Percentiles rank a stretch among this genome's conserved stretches.
Evolutionary conservation across 1,140 invertebrate genomes (phyloP).

Genomic region (Zaprionus nigranus): DNA sequence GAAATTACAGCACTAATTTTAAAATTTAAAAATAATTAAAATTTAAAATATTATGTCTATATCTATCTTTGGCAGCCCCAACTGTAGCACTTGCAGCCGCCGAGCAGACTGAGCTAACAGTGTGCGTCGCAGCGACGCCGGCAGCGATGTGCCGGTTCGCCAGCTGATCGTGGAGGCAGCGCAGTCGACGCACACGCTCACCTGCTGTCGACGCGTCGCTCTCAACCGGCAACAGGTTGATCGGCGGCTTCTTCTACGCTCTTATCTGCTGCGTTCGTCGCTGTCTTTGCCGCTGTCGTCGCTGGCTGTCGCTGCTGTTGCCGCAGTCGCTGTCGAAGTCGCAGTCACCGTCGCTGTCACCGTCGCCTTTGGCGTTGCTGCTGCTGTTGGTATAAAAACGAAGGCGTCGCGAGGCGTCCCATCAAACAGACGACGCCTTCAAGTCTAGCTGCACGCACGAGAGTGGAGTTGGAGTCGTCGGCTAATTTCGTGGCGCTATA

Average conservation of each 20-base stretch:
- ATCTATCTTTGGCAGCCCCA: not conserved
- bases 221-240: constrained; percentile 38
- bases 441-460: constrained; percentile 84
- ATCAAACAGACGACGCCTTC: constrained; percentile 85
- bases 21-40: not conserved
- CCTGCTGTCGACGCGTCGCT: constrained; percentile 16
- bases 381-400: constrained; percentile 74
- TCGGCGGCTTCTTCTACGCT: constrained; percentile 38
- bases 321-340: constrained; percentile 4
- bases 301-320: constrained; percentile 19
- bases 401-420: constrained; percentile 58
- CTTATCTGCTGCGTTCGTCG: constrained; percentile 27
- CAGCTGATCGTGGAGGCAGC: constrained; percentile 22
- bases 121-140: not conserved
- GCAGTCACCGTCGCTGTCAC: constrained; percentile 7
- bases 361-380: constrained; percentile 32
- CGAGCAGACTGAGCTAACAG: not conserved
- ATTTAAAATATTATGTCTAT: not conserved
- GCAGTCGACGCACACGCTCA: constrained; percentile 13
- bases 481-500: constrained; percentile 67
- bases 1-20: not conserved
- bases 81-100: constrained; percentile 1
- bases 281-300: constrained; percentile 14
- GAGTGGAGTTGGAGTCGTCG: constrained; percentile 84
- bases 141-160: not conserved